Evolutionary conservation across 2,888 invertebrate genomes (phyloP).

Genomic region (Limnephilus lunatus): DNA sequence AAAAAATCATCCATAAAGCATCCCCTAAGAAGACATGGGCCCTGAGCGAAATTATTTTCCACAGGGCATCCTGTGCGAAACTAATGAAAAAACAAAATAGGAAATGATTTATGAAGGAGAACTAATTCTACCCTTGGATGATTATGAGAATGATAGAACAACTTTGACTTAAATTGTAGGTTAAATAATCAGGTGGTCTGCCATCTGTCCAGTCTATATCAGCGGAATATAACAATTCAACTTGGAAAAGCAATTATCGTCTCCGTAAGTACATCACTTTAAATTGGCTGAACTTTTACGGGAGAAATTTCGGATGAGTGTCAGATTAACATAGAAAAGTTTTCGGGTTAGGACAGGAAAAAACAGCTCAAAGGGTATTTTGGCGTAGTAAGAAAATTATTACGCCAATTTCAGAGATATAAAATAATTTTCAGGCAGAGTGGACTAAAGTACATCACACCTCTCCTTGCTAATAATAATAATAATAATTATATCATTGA

Average conservation of each 20-base stretch:
- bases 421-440: background rate
- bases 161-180: background rate
- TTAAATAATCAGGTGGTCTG: background rate
- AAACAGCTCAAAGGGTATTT: background rate
- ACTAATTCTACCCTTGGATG: too few species aligned
- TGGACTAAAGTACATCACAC: too few species aligned
- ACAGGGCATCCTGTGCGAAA: too few species aligned
- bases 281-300: constrained; percentile 26
- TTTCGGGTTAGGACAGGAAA: constrained; percentile 17
- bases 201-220: background rate
- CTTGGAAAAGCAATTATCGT: constrained; percentile 42
- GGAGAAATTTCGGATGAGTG: constrained; percentile 38
- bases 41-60: too few species aligned
- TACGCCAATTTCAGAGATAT: background rate
- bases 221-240: constrained; percentile 5
- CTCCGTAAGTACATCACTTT: constrained; percentile 18
- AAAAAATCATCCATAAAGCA: too few species aligned
- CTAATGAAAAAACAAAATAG: too few species aligned
- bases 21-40: too few species aligned
- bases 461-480: too few species aligned
- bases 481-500: too few species aligned
- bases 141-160: too few species aligned
- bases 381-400: background rate
- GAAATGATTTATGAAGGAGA: too few species aligned
- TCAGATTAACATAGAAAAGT: constrained; percentile 45